Evolutionary conservation across 2,113 vertebrate species (phyloP).

Genomic region (Oryzias woworae): DNA sequence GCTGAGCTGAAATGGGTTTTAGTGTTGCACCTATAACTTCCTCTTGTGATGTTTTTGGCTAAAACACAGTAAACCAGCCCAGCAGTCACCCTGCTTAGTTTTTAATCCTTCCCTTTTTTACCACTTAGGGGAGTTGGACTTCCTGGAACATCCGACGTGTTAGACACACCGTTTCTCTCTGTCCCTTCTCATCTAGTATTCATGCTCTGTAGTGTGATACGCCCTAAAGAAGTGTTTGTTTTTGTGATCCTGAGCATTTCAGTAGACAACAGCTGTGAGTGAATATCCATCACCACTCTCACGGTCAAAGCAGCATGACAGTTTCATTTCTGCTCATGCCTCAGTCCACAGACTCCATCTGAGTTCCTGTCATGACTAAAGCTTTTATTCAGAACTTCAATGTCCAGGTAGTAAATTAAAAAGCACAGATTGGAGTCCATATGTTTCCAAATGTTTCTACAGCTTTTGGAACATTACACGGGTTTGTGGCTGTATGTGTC

Average conservation of each 20-base stretch:
- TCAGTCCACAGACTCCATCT: too few species aligned
- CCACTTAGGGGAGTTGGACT: background rate
- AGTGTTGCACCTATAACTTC: too few species aligned
- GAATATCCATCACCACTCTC: slow-evolving; percentile 13
- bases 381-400: too few species aligned
- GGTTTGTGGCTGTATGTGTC: too few species aligned
- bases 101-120: slow-evolving; percentile 8
- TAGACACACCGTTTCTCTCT: background rate
- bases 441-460: too few species aligned
- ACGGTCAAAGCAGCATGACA: slow-evolving; percentile 7
- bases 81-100: slow-evolving; percentile 5
- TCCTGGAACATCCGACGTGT: background rate
- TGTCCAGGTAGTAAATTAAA: too few species aligned
- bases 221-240: slow-evolving; percentile 26
- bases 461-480: too few species aligned
- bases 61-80: slow-evolving; percentile 10
- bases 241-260: slow-evolving; percentile 11
- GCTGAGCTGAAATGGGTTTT: too few species aligned
- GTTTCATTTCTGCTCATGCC: too few species aligned
- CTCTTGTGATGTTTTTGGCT: background rate
- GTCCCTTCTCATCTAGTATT: slow-evolving; percentile 31
- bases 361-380: too few species aligned
- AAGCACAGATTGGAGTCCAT: too few species aligned
- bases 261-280: slow-evolving; percentile 17
- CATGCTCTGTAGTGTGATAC: slow-evolving; percentile 18